Evolutionary conservation across 2,888 invertebrate species (phyloP), one percentile per base, ranked within the genome.

Genomic region (Leptopterna dolabrata): DNA sequence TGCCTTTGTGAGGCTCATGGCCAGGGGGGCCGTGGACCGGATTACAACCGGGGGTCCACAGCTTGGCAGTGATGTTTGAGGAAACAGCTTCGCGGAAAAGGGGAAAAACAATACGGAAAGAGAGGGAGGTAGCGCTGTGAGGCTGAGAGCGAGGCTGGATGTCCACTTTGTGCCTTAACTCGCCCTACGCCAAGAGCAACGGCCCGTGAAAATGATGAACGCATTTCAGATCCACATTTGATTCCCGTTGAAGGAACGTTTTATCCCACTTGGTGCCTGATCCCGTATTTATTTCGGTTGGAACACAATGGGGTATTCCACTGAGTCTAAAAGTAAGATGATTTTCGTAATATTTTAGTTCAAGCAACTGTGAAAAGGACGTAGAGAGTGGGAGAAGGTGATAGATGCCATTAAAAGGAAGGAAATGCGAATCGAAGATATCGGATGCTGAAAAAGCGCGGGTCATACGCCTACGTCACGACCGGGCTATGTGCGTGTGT

Each of bases 51-150:
- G 73, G 30, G 36, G 36, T 36, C n/a, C 45, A 78, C 43, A 45
- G 30, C 81, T 36, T 51, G 81, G 43, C 36, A 81, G 55, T 81
- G 51, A 81, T 43, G 55, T 41, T 78, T 29, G 81, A 81, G 81
- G 81, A 81, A 81, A 81, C 24, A 27, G 55, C 41, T 30, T 30
- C 55, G 81, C 81, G 30, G 36, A 55, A 51, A 47, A 47, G 55
- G 81, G 55, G 81, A 45, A 81, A 81, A 81, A 81, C 81, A 55
- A 81, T 81, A 36, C 47, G 36, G 51, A 81, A 45, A 45, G 45
- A 45, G 43, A 76, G 43, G 36, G 41, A 3, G 43, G 43, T n/a
- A n/a, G n/a, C n/a, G 76, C 27, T 4, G 36, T 63, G 63, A 6
- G 63, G 63, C 24, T 24, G 63, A 63, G 63, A 24, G 19, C 63